A percentile compares a stretch with the other conserved stretches of the same genome.
Conservation (phyloP, 2,888 invertebrate species). For the Polydrusus cervinus region DNA sequence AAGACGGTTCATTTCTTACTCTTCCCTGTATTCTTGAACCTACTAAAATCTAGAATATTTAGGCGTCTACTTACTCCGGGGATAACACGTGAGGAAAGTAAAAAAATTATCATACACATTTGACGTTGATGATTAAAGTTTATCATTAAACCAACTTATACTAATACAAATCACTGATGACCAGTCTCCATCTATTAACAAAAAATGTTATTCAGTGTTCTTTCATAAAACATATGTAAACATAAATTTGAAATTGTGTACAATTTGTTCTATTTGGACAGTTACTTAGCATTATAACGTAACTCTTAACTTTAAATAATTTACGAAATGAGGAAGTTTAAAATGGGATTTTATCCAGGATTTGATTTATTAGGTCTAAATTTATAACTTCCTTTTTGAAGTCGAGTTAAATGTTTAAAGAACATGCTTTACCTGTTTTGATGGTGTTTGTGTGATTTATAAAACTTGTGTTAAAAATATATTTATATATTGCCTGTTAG, state of each 20-base stretch:
- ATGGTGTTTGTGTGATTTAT: too few relatives aligned
- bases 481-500: too few relatives aligned
- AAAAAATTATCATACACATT: too few relatives aligned
- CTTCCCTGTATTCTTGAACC: too few relatives aligned
- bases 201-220: neutral
- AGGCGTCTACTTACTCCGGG: too few relatives aligned
- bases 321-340: slow-evolving; percentile 7
- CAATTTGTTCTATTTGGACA: neutral
- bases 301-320: neutral
- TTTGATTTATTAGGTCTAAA: slow-evolving; percentile 3
- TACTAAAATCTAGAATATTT: too few relatives aligned
- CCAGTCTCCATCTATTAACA: neutral
- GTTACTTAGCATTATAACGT: neutral
- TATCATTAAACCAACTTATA: too few relatives aligned
- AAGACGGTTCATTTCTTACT: too few relatives aligned
- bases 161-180: neutral
- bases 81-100: too few relatives aligned
- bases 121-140: too few relatives aligned
- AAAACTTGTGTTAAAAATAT: neutral
- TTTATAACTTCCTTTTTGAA: slow-evolving; percentile 4
- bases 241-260: slow-evolving; percentile 9
- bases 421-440: neutral
- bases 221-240: neutral
- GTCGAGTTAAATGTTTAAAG: neutral
- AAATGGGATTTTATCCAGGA: neutral